Evolutionary conservation across 2,113 vertebrate species (phyloP).

Genomic region (Melanerpes aurifrons): DNA sequence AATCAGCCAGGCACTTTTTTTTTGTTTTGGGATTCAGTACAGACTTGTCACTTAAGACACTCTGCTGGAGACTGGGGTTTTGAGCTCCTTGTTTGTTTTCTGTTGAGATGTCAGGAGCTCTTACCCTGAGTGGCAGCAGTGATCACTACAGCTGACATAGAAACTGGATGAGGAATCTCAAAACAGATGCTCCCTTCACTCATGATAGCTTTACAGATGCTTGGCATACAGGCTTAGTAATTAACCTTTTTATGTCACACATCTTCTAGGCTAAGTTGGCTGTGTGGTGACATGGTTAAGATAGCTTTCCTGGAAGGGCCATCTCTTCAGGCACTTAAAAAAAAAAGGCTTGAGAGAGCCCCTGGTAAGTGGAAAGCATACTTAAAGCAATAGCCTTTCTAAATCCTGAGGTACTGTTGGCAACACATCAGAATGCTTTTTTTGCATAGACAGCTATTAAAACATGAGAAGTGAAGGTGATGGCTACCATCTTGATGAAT

Average conservation of each 20-base stretch:
- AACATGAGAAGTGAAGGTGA: background rate
- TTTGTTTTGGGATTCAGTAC: background rate
- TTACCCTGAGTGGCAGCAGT: background rate
- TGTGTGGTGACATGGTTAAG: background rate
- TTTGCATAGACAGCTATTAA: background rate
- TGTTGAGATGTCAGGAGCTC: background rate
- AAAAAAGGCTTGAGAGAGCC: background rate
- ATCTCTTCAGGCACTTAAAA: background rate
- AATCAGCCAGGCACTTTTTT: background rate
- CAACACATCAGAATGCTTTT: background rate
- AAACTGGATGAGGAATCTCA: background rate
- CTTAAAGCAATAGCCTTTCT: background rate
- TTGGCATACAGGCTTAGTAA: background rate
- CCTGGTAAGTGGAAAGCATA: background rate
- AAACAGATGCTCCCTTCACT: constrained; percentile 12
- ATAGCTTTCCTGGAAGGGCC: background rate
- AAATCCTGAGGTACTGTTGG: background rate
- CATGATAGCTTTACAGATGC: background rate
- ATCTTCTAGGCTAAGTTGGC: background rate
- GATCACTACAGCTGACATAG: background rate
- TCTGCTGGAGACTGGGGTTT: background rate
- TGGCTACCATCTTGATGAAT: background rate
- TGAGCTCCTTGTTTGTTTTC: background rate
- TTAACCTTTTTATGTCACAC: background rate
- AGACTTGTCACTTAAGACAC: background rate